Base-by-base conservation (phyloP, 2,113 vertebrate genomes). In the Elgaria multicarinata region DNA sequence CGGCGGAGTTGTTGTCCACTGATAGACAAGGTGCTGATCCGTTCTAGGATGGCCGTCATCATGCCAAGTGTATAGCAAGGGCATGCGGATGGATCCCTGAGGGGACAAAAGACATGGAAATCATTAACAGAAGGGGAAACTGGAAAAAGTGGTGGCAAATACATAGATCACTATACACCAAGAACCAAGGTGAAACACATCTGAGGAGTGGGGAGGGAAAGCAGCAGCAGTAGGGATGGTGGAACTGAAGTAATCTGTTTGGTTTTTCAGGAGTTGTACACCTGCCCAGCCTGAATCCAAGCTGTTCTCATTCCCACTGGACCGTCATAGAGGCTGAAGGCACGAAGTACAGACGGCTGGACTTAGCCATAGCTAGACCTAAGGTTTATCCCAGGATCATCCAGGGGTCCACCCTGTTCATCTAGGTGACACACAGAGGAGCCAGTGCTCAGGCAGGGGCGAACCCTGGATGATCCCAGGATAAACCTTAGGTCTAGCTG, bases 1-100 rank as follows among this genome's bases (percentile, higher is more conserved):
- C 95, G 96, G 66, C 97, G 95, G 77, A 98, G 94, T 88, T 98
- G 98, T 93, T 98, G 97, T 67, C 98, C 94, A 0, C 96, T 98
- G 44, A 98, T 90, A 0, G 97, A 98, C 90, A 98, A 90, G 0
- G 97, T 97, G 96, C 97, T 97, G 92, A 99, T 91, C 33, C 97
- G 96, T 91, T 98, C 98, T 92, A 98, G 81, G 94, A 98, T 97
- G 91, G 97, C 97, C 0, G 97, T 97, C 83, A 97, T 97, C 95
- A 95, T 58, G 28, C 88, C 53, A 16, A 50, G 67, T 50, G 1
- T 0, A 0, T 2, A 42, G 1, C 53, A 20, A 31, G 33, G 58
- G 12, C 85, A 62, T 0, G 62, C 9, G 0, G 36, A 64, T 82
- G 2, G n/a, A 28, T 80, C 69, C 94, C 96, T 97, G 82, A 0